A percentile compares a stretch with the other conserved stretches of the same genome.
Evolutionary conservation across 2,113 vertebrate genomes (phyloP).

Genomic region (Synodontis membranacea): DNA sequence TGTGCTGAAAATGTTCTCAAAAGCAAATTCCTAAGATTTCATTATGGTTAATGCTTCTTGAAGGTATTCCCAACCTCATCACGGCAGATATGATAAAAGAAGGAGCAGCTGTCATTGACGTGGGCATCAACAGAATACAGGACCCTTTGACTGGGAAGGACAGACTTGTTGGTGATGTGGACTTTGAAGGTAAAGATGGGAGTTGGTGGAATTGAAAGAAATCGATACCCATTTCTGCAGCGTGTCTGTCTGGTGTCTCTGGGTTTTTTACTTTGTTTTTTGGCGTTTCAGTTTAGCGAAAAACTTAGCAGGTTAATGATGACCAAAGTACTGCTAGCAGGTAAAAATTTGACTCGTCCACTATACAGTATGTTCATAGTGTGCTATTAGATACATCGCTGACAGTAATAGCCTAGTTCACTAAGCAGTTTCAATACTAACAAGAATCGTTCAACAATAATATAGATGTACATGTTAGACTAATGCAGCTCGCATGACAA

Average conservation of each 20-base stretch:
- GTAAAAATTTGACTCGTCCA: no score
- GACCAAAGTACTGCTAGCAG: neutral
- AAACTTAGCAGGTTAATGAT: neutral
- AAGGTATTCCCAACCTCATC: conserved; percentile 96
- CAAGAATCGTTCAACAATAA: neutral
- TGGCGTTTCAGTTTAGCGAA: neutral
- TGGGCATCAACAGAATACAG: conserved; percentile 90
- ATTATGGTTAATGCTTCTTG: neutral
- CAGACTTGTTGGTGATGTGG: conserved; percentile 91
- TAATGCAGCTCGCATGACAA: neutral
- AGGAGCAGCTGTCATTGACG: conserved; percentile 90
- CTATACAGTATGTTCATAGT: no score
- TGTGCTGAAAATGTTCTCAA: neutral
- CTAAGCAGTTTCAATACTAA: neutral
- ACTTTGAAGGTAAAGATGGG: conserved; percentile 86
- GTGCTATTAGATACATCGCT: no score
- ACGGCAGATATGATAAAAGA: conserved; percentile 98
- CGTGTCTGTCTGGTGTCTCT: neutral
- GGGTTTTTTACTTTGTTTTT: neutral
- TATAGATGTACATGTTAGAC: neutral
- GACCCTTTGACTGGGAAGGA: conserved; percentile 85
- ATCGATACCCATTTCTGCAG: no score
- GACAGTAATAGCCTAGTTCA: no score
- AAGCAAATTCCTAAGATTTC: conserved; percentile 8
- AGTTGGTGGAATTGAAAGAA: neutral